Evolutionary conservation across 2,888 invertebrate species (phyloP), one percentile per base, ranked within the genome.

Genomic region (Tromatobia lineatoria): DNA sequence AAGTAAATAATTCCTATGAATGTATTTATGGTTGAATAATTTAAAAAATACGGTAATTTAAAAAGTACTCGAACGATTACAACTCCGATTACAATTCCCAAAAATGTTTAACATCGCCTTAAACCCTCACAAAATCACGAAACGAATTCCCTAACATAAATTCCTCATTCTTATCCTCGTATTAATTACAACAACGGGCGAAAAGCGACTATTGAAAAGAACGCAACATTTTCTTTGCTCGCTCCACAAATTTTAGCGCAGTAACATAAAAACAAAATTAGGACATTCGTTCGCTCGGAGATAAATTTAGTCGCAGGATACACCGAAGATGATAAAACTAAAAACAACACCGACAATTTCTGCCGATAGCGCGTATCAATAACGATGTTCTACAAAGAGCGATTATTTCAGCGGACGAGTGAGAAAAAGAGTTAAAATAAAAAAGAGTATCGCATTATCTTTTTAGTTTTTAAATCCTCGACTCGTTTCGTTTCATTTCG

Each of bases 291-390:
- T 23, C n/a, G 61, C 52, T 54, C 8, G 2, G n/a, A 57, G 34
- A 59, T 57, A 54, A 8, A 23, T 29, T 6, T 18, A 45, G n/a
- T 15, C 34, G 42, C n/a, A 15, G 23, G 67, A 80, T 52, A 42
- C 47, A 69, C 50, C 67, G 61, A 69, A 52, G 45, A 76, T 10
- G 45, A 57, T 50, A 15, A 71, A 54, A 64, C 42, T n/a, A 8
- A 45, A 67, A 57, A 57, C 4, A 57, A 25, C 57, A 57, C 11
- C 57, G 25, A 25, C 25, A n/a, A n/a, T 50, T n/a, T 8, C 29
- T n/a, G 13, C 61, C 75, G 59, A 54, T 47, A 23, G 15, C 20
- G 15, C 42, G 47, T 11, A 77, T 34, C 59, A 29, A 61, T 29
- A 61, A 29, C 59, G 15, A 34, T 61, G n/a, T 34, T 18, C n/a